Conservation (phyloP, 2,113 vertebrate genomes). For the Cryptotis parvus region DNA sequence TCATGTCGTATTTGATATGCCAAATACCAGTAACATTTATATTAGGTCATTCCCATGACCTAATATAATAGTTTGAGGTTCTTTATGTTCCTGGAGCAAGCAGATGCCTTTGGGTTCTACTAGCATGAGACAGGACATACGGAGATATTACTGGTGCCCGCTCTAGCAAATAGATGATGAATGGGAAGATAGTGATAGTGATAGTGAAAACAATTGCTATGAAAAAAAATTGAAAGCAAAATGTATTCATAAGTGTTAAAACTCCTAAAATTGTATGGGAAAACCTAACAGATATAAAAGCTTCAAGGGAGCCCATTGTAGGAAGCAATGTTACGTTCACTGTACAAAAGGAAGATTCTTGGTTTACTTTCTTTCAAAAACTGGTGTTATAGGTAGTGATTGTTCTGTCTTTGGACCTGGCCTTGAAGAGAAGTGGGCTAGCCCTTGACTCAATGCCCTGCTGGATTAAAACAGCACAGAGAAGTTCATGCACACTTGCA, state of each 20-base stretch:
- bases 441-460: background rate
- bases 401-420: background rate
- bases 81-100: too few relatives aligned
- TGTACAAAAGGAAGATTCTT: background rate
- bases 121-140: too few relatives aligned
- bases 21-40: too few relatives aligned
- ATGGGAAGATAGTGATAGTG: too few relatives aligned
- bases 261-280: background rate
- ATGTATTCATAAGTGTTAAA: conserved; percentile 7
- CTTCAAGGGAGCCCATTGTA: background rate
- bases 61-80: too few relatives aligned
- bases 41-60: too few relatives aligned
- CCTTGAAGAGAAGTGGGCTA: background rate
- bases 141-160: too few relatives aligned
- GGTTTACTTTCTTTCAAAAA: background rate
- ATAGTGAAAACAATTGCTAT: background rate
- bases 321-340: background rate
- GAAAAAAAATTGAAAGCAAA: conserved; percentile 32
- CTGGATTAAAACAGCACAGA: background rate
- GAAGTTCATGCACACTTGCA: too few relatives aligned
- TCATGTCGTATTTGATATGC: too few relatives aligned
- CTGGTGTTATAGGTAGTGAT: background rate
- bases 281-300: conserved; percentile 1
- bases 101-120: too few relatives aligned
- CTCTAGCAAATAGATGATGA: too few relatives aligned